Conservation (phyloP, 2,888 invertebrate genomes). For the Leptodirus hochenwartii region DNA sequence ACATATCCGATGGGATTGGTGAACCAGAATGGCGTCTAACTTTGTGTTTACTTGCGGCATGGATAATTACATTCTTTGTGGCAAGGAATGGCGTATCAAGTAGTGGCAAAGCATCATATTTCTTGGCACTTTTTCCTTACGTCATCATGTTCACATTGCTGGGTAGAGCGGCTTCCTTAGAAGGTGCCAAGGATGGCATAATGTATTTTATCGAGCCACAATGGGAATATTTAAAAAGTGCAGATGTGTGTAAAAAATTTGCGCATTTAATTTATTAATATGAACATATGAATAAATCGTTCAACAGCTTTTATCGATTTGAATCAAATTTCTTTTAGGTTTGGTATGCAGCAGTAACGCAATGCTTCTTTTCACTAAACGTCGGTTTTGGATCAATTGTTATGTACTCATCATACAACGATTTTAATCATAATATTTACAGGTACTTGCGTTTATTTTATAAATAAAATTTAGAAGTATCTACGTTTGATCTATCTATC, state of each 20-base stretch:
- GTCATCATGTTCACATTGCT: constrained; percentile 57
- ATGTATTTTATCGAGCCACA: constrained; percentile 63
- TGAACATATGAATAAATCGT: constrained; percentile 4
- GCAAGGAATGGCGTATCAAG: constrained; percentile 57
- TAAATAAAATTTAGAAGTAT: too few species aligned
- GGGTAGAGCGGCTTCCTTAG: constrained; percentile 41
- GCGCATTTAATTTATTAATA: neutral
- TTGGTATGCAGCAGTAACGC: constrained; percentile 58
- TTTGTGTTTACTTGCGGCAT: constrained; percentile 44
- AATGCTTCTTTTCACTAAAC: constrained; percentile 61
- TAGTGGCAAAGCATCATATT: constrained; percentile 70
- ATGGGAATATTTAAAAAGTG: constrained; percentile 52
- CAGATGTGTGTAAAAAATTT: constrained; percentile 32
- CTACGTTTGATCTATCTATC: too few species aligned
- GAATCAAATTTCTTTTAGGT: constrained; percentile 30
- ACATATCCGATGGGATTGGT: constrained; percentile 29
- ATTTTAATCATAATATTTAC: constrained; percentile 46
- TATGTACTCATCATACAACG: constrained; percentile 60
- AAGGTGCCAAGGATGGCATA: constrained; percentile 60
- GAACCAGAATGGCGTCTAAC: constrained; percentile 49
- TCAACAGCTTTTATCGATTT: neutral
- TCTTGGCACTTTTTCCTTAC: constrained; percentile 74
- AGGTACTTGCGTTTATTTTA: constrained; percentile 34
- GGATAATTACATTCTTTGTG: constrained; percentile 49
- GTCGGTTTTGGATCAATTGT: constrained; percentile 54